These are phyloP conservation scores for Zosterops japonicus DNA, from an alignment of 2,113 vertebrate species.

Conservation along the genomic window DNA sequence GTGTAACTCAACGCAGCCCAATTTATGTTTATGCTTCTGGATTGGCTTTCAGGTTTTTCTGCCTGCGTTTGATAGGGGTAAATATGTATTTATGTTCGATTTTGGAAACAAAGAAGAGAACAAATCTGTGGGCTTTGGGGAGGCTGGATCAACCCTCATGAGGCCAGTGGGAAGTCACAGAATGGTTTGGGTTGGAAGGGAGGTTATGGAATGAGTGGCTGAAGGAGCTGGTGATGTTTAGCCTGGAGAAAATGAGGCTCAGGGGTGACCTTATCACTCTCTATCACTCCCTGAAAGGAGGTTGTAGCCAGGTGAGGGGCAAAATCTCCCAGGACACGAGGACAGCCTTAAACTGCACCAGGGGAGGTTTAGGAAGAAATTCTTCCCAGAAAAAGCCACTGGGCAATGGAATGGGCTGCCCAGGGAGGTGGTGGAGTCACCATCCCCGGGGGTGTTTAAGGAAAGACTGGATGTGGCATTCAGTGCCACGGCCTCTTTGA, in stretches of 20 bases:
- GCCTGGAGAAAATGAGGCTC: not conserved
- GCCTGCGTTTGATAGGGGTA: not conserved
- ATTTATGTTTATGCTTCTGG: not conserved
- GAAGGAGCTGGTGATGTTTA: not conserved
- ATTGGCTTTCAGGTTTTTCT: not conserved
- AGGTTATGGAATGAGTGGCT: not conserved
- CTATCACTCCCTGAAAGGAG: not conserved
- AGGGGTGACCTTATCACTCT: not conserved
- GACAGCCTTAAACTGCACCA: not conserved
- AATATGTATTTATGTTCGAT: not conserved
- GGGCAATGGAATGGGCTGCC: not conserved
- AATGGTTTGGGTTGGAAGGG: not conserved
- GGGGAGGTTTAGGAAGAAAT: not conserved
- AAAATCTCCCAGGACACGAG: not conserved
- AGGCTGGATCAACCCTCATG: not conserved
- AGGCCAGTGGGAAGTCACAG: not conserved
- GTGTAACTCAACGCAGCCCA: not conserved
- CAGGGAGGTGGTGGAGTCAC: not conserved
- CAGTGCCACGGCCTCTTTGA: accelerated
- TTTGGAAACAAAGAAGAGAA: not conserved
- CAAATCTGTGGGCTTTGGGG: not conserved
- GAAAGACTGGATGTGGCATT: not conserved
- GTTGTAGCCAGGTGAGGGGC: not conserved
- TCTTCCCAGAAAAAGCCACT: not conserved
- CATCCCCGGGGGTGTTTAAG: not conserved